Percentiles rank a stretch among this genome's conserved stretches.
Evolutionary conservation across 2,113 vertebrate species (phyloP).

Genomic region (Cardinalis cardinalis): DNA sequence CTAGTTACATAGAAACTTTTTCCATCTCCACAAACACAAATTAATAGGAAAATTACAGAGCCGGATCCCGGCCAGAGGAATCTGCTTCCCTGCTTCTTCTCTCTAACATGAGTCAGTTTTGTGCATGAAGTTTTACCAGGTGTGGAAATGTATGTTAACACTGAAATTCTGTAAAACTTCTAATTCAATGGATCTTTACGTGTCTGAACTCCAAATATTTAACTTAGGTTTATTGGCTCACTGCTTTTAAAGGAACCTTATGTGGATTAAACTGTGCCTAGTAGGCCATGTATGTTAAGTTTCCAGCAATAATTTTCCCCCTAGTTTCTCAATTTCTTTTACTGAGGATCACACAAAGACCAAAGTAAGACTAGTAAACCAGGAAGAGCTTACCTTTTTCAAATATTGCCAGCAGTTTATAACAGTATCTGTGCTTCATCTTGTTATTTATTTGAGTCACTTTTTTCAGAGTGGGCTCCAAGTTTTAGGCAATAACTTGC

Average conservation of each 20-base stretch:
- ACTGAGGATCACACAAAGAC: not conserved
- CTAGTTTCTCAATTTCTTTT: not conserved
- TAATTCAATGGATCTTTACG: not conserved
- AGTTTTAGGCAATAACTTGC: not conserved
- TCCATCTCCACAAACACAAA: not conserved
- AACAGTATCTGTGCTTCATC: not conserved
- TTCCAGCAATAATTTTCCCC: not conserved
- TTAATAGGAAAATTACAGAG: constrained; percentile 8
- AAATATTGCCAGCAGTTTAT: not conserved
- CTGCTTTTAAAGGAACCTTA: constrained; percentile 7
- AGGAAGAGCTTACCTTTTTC: not conserved
- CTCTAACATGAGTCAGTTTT: not conserved
- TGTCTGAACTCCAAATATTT: not conserved
- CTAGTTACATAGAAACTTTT: not conserved
- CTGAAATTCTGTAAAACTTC: constrained; percentile 14
- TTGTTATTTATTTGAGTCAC: not conserved
- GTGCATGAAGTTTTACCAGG: not conserved
- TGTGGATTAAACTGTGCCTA: not conserved
- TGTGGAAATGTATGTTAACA: constrained; percentile 7
- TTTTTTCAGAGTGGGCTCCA: not conserved
- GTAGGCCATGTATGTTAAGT: not conserved
- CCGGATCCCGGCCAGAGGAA: not conserved
- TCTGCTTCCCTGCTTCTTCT: not conserved
- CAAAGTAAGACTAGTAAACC: not conserved
- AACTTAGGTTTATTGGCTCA: constrained; percentile 3